phyloP scores from a whole-genome alignment of 2,113 vertebrate species.

The Callipepla californica region DNA sequence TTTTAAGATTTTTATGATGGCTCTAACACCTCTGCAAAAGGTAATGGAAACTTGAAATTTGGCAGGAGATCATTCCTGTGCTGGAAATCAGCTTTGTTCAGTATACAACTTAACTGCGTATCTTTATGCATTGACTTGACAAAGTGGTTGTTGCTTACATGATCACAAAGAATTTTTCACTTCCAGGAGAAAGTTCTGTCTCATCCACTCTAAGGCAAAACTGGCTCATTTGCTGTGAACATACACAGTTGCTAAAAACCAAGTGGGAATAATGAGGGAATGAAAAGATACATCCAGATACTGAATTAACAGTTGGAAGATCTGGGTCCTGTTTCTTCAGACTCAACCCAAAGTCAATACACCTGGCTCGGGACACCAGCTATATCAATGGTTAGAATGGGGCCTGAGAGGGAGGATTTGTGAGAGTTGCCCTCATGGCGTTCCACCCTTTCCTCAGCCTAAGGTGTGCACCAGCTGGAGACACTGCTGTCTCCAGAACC shows the following conservation, averaged over 20 bases:
- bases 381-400: neutral
- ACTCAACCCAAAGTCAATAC: neutral
- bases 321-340: neutral
- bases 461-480: neutral
- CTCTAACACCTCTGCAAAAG: constrained; percentile 6
- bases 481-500: neutral
- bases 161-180: neutral
- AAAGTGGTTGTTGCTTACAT: neutral
- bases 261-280: neutral
- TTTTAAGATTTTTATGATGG: neutral
- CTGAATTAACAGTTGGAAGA: neutral
- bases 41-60: constrained; percentile 5
- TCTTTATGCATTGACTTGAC: neutral
- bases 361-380: neutral
- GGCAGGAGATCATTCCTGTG: neutral
- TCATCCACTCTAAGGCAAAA: neutral
- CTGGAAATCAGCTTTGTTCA: neutral
- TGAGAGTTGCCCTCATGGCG: neutral
- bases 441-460: neutral
- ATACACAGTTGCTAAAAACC: neutral
- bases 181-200: neutral
- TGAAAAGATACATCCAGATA: neutral
- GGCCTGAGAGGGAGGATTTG: neutral
- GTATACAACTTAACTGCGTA: neutral
- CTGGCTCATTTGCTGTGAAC: neutral